phyloP scores from a whole-genome alignment of 1,140 invertebrate genomes.

The Stenopsyche tienmushanensis region DNA sequence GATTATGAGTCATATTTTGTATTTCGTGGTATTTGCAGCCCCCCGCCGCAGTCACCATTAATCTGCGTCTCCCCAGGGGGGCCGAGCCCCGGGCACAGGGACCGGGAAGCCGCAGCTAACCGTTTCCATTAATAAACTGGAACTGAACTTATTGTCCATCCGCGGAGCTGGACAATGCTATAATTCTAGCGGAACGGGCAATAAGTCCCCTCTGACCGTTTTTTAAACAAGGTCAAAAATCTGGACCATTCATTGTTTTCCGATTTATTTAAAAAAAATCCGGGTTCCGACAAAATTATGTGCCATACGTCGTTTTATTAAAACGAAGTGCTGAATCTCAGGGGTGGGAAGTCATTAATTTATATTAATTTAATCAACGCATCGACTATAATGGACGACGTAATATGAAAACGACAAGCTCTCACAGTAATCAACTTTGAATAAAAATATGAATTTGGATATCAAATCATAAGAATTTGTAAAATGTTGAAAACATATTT shows the following conservation, averaged over 20 bases:
- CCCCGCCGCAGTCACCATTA: constrained; percentile 6
- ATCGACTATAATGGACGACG: no score
- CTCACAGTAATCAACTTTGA: no score
- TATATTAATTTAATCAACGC: no score
- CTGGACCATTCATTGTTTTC: neutral
- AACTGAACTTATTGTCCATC: constrained; percentile 21
- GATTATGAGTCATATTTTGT: constrained; percentile 6
- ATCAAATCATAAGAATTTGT: no score
- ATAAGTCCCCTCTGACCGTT: neutral
- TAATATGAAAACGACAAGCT: no score
- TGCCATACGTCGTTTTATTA: no score
- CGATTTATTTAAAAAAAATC: no score
- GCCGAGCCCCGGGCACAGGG: neutral
- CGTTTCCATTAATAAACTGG: constrained; percentile 26
- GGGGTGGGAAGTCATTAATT: no score
- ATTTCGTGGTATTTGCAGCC: neutral
- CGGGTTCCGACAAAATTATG: no score
- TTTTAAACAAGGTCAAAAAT: neutral
- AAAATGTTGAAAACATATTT: no score
- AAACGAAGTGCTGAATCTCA: no score
- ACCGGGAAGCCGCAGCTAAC: constrained; percentile 15
- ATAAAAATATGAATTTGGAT: no score
- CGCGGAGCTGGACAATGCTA: constrained; percentile 2
- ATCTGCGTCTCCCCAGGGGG: constrained; percentile 19
- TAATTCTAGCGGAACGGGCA: constrained; percentile 7